phyloP scores from a whole-genome alignment of 2,113 vertebrate genomes.

The Daubentonia madagascariensis region DNA sequence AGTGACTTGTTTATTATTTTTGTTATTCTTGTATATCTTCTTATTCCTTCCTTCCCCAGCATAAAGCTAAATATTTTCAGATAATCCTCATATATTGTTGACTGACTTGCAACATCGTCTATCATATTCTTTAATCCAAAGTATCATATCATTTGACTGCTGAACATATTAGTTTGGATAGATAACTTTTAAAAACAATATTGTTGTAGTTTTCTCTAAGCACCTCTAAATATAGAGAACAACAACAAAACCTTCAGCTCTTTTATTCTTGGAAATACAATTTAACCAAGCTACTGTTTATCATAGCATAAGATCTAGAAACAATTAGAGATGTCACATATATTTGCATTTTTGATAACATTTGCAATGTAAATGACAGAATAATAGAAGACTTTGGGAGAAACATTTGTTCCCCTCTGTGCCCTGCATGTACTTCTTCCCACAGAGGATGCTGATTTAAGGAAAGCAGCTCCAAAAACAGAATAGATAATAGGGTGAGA shows the following conservation, averaged over 20 bases:
- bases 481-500: slow-evolving; percentile 46
- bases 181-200: slow-evolving; percentile 43
- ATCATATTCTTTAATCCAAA: slow-evolving; percentile 29
- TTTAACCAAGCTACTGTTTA: slow-evolving; percentile 55
- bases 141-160: neutral
- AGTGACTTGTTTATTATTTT: neutral
- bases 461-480: slow-evolving; percentile 18
- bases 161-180: neutral
- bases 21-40: neutral
- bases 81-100: neutral
- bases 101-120: neutral
- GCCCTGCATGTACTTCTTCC: neutral
- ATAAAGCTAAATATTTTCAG: neutral
- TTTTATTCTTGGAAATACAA: slow-evolving; percentile 39
- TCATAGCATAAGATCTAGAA: slow-evolving; percentile 33
- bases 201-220: slow-evolving; percentile 19
- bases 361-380: slow-evolving; percentile 70
- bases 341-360: slow-evolving; percentile 63
- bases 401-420: slow-evolving; percentile 53
- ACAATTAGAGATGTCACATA: slow-evolving; percentile 46
- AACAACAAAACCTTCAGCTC: slow-evolving; percentile 26
- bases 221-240: slow-evolving; percentile 58
- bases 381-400: slow-evolving; percentile 58
- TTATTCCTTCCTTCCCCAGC: neutral
- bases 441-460: slow-evolving; percentile 60